Evolutionary conservation across 2,797 vertebrate species (phyloP).

Genomic region (Microtus agrestis): DNA sequence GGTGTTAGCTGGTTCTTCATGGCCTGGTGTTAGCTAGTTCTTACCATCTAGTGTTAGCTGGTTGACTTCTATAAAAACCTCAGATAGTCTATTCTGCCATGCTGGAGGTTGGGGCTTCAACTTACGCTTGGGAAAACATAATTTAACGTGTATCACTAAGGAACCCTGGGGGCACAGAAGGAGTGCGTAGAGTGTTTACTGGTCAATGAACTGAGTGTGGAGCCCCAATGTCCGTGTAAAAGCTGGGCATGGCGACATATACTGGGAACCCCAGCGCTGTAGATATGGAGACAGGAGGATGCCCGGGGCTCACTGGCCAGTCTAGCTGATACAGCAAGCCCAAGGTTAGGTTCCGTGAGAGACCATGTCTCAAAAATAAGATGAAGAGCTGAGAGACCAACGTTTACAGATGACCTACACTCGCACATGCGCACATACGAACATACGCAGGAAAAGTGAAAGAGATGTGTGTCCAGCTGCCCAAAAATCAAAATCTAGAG

Average conservation of each 20-base stretch:
- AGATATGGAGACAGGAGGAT: neutral
- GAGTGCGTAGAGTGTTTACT: fast-evolving
- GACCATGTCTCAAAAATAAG: neutral
- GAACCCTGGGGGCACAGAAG: neutral
- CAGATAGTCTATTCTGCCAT: neutral
- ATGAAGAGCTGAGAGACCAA: neutral
- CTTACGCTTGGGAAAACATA: neutral
- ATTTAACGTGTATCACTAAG: neutral
- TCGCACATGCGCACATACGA: neutral
- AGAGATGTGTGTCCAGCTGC: neutral
- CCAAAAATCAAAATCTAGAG: neutral
- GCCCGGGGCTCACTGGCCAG: neutral
- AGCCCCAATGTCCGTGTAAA: neutral
- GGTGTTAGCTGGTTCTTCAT: no score
- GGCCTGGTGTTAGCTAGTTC: no score
- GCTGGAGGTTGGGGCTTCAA: no score
- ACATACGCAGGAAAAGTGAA: neutral
- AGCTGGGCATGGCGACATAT: no score
- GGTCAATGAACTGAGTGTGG: neutral
- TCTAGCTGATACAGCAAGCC: neutral
- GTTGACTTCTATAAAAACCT: neutral
- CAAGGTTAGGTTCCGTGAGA: neutral
- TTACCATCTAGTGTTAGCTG: no score
- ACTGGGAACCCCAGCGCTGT: neutral
- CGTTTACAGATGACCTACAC: neutral